Base-by-base conservation (phyloP, 2,797 vertebrate genomes). In the Acestrorhynchus altus region DNA sequence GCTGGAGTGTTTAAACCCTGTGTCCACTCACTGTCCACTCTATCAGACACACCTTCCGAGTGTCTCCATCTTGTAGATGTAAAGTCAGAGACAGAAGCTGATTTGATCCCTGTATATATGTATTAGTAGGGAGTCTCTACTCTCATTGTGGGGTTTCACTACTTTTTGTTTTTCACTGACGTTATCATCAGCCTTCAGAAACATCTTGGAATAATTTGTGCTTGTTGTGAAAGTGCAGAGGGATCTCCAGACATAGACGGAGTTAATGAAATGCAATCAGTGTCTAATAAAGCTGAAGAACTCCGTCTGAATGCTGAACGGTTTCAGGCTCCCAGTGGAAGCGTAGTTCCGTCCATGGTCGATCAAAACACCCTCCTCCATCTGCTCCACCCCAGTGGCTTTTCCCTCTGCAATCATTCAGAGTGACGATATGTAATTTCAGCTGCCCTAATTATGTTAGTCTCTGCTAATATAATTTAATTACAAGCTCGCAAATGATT, bases 231-330 rank as follows among this genome's bases (percentile, higher is more conserved):
- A 8, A 22, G 60, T 10, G 9, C 60, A 20, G 35, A 64, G 60
- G 60, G 60, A 20, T 15, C 35, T 39, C 60, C n/a, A 10, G 18
- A 40, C 59, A n/a, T 40, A 18, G 39, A 64, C 63, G 64, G 16
- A 63, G 42, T 49, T 39, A 72, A 64, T 78, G 56, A 72, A 72
- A 57, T 59, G 49, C 42, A 57, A 57, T 65, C 46, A 57, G 54
- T 39, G 12, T 42, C 42, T 60, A 26, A 60, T 22, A 51, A 40
- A 40, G 47, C 52, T 56, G 66, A 79, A 79, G 40, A 67, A 73
- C 22, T 67, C 35, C 2, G 16, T 12, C 28, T 67, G 57, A 60
- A 60, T 28, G 57, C 57, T 9, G 6, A 28, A 40, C 51, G 46
- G n/a, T 31, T 40, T 26, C 24, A 60, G 54, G 22, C 63, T 66